Evolutionary conservation across 2,797 vertebrate species (phyloP).

Genomic region (Parotocinclus haroldoi): DNA sequence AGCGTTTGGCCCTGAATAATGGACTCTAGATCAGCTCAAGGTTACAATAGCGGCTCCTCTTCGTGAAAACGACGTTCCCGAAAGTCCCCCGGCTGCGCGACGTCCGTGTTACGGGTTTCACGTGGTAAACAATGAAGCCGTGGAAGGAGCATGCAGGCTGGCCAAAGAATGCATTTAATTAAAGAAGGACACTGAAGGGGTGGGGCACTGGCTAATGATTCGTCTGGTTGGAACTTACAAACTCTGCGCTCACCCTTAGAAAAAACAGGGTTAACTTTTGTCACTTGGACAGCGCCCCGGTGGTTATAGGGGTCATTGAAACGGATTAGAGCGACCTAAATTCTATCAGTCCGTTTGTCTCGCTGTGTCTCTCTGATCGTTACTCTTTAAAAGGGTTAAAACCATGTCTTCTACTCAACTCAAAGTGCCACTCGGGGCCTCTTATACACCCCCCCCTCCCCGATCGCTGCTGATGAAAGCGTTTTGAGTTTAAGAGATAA

Average conservation of each 20-base stretch:
- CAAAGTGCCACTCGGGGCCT: neutral
- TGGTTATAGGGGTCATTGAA: too few species aligned
- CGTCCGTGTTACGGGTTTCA: slow-evolving; percentile 17
- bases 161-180: slow-evolving; percentile 46
- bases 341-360: too few species aligned
- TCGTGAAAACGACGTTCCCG: neutral
- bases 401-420: neutral
- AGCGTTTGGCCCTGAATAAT: too few species aligned
- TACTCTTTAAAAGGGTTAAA: too few species aligned
- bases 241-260: too few species aligned
- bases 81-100: slow-evolving; percentile 37
- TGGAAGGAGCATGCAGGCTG: slow-evolving; percentile 19
- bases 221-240: too few species aligned
- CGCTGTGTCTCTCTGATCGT: too few species aligned
- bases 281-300: too few species aligned
- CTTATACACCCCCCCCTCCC: slow-evolving; percentile 2
- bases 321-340: too few species aligned
- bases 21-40: too few species aligned
- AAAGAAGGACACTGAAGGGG: slow-evolving; percentile 10
- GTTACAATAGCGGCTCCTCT: neutral
- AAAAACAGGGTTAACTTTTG: too few species aligned
- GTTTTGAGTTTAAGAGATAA: slow-evolving; percentile 13
- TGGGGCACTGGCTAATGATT: slow-evolving; percentile 12
- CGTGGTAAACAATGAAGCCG: slow-evolving; percentile 37
- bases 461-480: slow-evolving; percentile 9